These are phyloP conservation scores for Masticophis lateralis DNA, from an alignment of 2,797 vertebrate species.

Conservation along the genomic window DNA sequence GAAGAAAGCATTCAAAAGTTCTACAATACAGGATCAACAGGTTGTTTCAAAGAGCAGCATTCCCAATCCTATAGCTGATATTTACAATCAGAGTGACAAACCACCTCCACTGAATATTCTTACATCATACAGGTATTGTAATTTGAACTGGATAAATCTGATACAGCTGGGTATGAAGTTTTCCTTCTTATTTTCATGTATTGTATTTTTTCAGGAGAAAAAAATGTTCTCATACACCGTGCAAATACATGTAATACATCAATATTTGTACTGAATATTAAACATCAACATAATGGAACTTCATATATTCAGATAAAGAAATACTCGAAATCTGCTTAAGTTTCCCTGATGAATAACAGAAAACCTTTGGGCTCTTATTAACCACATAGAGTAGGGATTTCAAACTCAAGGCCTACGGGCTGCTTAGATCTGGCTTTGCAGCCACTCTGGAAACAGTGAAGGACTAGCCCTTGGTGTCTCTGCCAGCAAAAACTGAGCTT, in stretches of 20 bases:
- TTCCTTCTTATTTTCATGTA: background rate
- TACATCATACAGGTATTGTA: slow-evolving; percentile 84
- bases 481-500: too few relatives aligned
- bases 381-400: background rate
- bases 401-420: too few relatives aligned
- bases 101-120: slow-evolving; percentile 95
- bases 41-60: slow-evolving; percentile 96
- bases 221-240: background rate
- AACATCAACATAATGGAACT: background rate
- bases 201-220: background rate
- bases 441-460: too few relatives aligned
- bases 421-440: too few relatives aligned
- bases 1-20: slow-evolving; percentile 98
- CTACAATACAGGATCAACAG: slow-evolving; percentile 94
- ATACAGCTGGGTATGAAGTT: background rate
- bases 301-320: background rate
- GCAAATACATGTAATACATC: background rate
- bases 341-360: background rate
- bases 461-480: too few relatives aligned
- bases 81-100: slow-evolving; percentile 92
- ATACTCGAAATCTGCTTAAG: background rate
- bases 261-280: background rate
- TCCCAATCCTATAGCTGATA: slow-evolving; percentile 89
- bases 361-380: background rate
- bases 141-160: accelerated